Percentiles rank a stretch among this genome's conserved stretches.
Evolutionary conservation across 1,140 invertebrate species (phyloP).

Genomic region (Temnothorax nylanderi): DNA sequence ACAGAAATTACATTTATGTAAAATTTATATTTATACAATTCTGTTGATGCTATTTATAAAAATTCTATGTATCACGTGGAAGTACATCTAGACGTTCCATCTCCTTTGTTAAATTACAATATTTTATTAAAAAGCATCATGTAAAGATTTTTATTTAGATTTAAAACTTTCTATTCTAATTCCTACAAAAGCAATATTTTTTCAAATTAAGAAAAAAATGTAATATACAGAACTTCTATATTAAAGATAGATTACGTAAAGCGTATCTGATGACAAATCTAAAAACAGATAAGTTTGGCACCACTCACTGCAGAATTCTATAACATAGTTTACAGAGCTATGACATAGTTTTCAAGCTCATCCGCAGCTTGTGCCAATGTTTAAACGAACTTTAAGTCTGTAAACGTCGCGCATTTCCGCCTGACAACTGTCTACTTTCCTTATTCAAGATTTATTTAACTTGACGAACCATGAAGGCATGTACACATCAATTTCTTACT

Average conservation of each 20-base stretch:
- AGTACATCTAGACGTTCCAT: not conserved
- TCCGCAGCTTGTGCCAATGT: slow-evolving; percentile 47
- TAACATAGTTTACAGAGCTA: not conserved
- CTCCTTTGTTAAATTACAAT: not conserved
- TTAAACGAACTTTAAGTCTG: slow-evolving; percentile 63
- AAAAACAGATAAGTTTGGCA: not conserved
- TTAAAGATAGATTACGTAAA: not conserved
- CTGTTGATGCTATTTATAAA: not conserved
- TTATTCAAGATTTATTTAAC: slow-evolving; percentile 46
- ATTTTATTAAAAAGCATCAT: not conserved
- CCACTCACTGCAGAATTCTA: not conserved
- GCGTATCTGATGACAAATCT: not conserved
- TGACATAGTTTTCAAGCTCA: slow-evolving; percentile 9
- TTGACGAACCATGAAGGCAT: not conserved
- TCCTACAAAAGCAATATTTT: not conserved
- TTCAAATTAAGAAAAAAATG: not conserved
- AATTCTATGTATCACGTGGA: not conserved
- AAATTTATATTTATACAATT: too few relatives aligned
- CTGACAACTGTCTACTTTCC: slow-evolving; percentile 6
- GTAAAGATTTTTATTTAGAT: not conserved
- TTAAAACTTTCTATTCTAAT: not conserved
- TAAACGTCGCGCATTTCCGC: slow-evolving; percentile 28
- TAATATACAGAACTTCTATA: not conserved
- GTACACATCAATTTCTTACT: not conserved
- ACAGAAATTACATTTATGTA: too few relatives aligned